A percentile compares a stretch with the other conserved stretches of the same genome.
Conservation (phyloP, 2,113 vertebrate genomes). For the Chaetorhynchus papuensis region DNA sequence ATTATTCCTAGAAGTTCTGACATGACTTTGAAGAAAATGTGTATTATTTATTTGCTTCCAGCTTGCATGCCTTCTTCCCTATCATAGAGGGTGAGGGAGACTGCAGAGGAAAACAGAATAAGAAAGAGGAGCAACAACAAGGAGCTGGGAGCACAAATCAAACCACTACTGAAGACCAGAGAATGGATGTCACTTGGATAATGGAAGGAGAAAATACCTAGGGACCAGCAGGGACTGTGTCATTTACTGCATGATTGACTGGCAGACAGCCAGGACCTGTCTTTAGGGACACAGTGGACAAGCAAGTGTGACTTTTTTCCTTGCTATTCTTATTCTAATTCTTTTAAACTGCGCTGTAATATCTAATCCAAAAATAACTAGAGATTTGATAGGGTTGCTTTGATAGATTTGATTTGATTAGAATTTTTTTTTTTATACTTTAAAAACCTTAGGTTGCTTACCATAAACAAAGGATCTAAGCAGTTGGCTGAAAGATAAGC, state of each 20-base stretch:
- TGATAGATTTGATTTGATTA: neutral
- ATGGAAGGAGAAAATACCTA: neutral
- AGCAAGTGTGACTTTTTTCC: neutral
- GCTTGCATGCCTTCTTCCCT: neutral
- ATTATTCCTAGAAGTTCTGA: neutral
- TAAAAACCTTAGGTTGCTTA: neutral
- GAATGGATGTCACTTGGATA: neutral
- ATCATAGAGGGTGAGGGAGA: neutral
- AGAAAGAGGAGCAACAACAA: neutral
- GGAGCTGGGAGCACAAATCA: neutral
- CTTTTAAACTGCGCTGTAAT: neutral
- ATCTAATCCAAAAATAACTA: neutral
- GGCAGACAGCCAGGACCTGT: neutral
- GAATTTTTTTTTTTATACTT: neutral
- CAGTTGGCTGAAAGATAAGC: neutral
- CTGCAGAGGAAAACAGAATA: neutral
- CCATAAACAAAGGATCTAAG: neutral
- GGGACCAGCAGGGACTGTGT: neutral
- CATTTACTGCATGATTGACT: neutral
- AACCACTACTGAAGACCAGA: neutral
- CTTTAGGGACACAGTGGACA: neutral
- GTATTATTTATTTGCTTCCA: neutral
- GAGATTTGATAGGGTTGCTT: neutral
- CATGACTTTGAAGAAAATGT: neutral
- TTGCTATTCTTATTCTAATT: neutral